A percentile compares a stretch with the other conserved stretches of the same genome.
Conservation (phyloP, 2,888 invertebrate genomes). For the Agrilus mali region DNA sequence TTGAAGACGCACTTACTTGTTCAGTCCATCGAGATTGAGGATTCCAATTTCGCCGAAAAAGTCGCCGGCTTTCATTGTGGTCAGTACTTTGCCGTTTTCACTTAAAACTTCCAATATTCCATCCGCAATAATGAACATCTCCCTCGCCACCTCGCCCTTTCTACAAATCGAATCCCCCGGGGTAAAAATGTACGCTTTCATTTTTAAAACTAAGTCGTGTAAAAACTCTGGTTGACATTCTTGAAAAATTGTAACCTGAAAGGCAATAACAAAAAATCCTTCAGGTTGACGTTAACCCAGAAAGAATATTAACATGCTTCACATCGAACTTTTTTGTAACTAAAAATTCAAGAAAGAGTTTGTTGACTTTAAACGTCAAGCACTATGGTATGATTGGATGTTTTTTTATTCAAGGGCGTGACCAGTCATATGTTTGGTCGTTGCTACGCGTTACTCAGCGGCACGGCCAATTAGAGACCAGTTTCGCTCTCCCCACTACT, state of each 20-base stretch:
- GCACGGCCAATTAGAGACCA: no score
- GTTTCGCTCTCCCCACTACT: no score
- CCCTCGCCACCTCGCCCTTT: slow-evolving; percentile 78
- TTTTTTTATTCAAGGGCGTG: no score
- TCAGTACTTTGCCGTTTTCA: slow-evolving; percentile 82
- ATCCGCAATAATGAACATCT: slow-evolving; percentile 98
- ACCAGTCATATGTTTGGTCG: no score
- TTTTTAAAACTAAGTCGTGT: slow-evolving; percentile 91
- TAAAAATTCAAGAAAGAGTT: no score
- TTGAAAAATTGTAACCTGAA: slow-evolving; percentile 86
- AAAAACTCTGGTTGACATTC: slow-evolving; percentile 97
- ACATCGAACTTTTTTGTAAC: no score
- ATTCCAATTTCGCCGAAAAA: slow-evolving; percentile 98
- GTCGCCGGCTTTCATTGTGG: slow-evolving; percentile 94
- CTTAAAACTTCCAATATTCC: slow-evolving; percentile 93
- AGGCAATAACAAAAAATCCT: no score
- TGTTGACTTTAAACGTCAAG: no score
- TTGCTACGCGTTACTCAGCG: no score
- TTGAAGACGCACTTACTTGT: slow-evolving; percentile 55
- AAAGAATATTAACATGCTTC: no score
- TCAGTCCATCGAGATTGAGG: slow-evolving; percentile 85
- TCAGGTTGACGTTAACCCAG: no score
- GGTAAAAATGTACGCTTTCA: slow-evolving; percentile 97
- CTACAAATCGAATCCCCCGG: slow-evolving; percentile 95
- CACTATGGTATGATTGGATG: no score